phyloP scores from a whole-genome alignment of 2,797 vertebrate genomes.

The Muraenolepis orangiensis region DNA sequence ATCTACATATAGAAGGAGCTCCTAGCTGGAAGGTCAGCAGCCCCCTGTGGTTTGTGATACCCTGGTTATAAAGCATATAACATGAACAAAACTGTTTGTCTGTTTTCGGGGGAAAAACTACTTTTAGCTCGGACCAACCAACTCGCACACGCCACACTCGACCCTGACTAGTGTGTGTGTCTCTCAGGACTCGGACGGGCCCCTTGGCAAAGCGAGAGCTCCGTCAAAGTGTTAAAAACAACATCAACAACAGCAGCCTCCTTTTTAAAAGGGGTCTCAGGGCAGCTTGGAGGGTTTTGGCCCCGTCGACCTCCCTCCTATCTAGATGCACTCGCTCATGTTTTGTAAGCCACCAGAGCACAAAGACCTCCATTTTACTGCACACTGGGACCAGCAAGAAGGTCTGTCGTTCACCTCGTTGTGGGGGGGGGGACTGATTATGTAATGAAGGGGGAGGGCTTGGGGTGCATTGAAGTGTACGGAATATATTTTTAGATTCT shows the following conservation, averaged over 20 bases:
- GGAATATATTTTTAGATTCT: not conserved
- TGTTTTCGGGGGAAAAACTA: not conserved
- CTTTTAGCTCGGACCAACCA: not conserved
- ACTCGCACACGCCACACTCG: not conserved
- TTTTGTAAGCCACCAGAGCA: not conserved
- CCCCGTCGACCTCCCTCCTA: not conserved
- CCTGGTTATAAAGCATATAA: not conserved
- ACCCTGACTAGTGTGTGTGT: not conserved
- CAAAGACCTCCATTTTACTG: not conserved
- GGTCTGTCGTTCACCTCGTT: not conserved
- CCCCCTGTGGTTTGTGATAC: not conserved
- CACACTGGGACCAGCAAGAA: not conserved
- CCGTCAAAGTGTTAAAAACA: not conserved
- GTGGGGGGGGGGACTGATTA: not conserved
- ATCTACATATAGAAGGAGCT: conserved; percentile 32
- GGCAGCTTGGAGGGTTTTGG: not conserved
- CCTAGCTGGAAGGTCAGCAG: conserved; percentile 10
- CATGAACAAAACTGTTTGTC: not conserved
- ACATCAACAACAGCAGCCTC: not conserved
- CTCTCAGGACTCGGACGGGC: not conserved
- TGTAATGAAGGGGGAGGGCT: not conserved
- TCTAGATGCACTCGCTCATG: not conserved
- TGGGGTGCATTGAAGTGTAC: not conserved
- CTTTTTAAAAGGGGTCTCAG: not conserved
- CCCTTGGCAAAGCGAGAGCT: not conserved